phyloP scores from a whole-genome alignment of 2,888 invertebrate species.

The Phasia obesa region DNA sequence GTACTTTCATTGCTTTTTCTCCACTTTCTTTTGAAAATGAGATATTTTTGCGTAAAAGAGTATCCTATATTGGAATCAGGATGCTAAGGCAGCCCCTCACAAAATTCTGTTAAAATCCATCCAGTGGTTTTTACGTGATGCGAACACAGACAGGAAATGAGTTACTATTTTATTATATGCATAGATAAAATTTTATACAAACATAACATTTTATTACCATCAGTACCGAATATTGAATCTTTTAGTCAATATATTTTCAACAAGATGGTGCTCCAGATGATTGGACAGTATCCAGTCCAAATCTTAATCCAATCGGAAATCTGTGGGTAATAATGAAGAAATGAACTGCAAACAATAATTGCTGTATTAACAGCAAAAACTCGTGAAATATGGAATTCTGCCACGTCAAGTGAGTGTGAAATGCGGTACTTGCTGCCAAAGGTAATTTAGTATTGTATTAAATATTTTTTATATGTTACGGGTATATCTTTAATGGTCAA shows the following conservation, averaged over 20 bases:
- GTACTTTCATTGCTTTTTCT: too few species aligned
- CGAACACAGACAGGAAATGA: too few species aligned
- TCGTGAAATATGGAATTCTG: neutral
- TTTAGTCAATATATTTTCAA: conserved; percentile 18
- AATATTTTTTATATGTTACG: neutral
- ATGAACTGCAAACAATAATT: neutral
- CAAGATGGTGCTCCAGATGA: neutral
- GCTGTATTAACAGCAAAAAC: neutral
- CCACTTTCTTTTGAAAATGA: too few species aligned
- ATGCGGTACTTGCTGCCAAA: neutral
- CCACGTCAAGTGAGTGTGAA: neutral
- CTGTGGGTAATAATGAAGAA: neutral
- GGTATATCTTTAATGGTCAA: too few species aligned
- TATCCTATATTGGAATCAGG: too few species aligned
- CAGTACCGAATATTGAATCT: neutral
- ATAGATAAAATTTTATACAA: too few species aligned
- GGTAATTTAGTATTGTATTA: neutral
- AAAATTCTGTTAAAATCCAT: too few species aligned
- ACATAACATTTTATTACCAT: neutral
- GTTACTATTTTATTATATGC: too few species aligned
- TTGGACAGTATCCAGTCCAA: neutral
- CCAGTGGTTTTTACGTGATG: too few species aligned
- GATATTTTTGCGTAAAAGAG: too few species aligned
- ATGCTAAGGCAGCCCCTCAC: too few species aligned
- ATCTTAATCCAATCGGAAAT: neutral